Percentiles rank a stretch among this genome's conserved stretches.
These are phyloP conservation scores for Fukomys damarensis DNA, from an alignment of 2,113 vertebrate species.

Conservation along the genomic window DNA sequence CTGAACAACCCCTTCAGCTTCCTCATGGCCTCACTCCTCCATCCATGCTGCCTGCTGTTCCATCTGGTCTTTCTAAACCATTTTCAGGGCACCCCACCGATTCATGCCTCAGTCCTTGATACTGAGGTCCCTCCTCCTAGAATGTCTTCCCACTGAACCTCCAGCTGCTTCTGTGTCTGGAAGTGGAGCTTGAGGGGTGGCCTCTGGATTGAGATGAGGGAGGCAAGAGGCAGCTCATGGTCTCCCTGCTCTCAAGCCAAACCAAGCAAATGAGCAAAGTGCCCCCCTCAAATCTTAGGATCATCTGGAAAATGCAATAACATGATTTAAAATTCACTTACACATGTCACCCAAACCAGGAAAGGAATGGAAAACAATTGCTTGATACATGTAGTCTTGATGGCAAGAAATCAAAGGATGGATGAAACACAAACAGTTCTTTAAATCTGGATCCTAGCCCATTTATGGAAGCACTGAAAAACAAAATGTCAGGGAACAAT, in stretches of 20 bases:
- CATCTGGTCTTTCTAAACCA: background rate
- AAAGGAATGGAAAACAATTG: background rate
- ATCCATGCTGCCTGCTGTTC: background rate
- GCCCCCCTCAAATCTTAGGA: no score
- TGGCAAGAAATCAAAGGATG: background rate
- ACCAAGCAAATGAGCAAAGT: background rate
- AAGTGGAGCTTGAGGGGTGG: background rate
- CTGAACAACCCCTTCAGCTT: background rate
- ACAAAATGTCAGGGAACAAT: background rate
- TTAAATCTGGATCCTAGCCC: background rate
- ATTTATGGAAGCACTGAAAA: background rate
- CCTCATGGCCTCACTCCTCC: background rate
- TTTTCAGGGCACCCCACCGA: background rate
- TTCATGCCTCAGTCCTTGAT: no score
- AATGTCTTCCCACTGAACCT: background rate
- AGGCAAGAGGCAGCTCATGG: background rate
- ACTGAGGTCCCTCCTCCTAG: background rate
- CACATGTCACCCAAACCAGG: background rate
- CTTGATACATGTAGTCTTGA: background rate
- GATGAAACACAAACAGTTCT: no score
- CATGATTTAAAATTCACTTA: background rate
- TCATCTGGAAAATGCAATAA: no score
- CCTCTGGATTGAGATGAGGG: background rate
- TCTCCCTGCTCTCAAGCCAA: background rate
- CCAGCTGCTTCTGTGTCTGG: background rate